Evolutionary conservation across 2,888 invertebrate genomes (phyloP), one percentile per base, ranked within the genome.

Genomic region (Cheiracanthium punctorium): DNA sequence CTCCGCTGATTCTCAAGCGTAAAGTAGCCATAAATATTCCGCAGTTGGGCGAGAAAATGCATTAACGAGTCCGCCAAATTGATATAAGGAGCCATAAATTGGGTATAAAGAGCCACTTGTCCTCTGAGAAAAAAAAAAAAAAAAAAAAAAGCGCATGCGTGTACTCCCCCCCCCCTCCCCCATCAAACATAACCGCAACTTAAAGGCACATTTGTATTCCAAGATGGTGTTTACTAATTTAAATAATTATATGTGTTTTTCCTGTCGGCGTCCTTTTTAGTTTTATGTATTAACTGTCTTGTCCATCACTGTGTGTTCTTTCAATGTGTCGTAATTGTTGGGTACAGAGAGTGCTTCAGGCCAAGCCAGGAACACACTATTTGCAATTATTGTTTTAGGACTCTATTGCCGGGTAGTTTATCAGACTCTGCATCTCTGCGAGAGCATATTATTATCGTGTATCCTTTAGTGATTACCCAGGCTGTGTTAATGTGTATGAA

Each of bases 31-130:
- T 58, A 58, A 58, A 58, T 58, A 58, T 58, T 58, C 58, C 12
- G 58, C 24, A 24, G 58, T 58, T 24, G 58, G 58, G 58, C 58
- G 58, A 58, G 58, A 58, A 58, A 24, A 58, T 58, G 24, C 58
- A 58, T 58, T 58, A 58, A 24, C 58, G 58, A 58, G 58, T 58
- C 58, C 58, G 17, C 58, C 58, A 58, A 58, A 58, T 58, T 58
- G 58, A 58, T 58, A 58, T 58, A 58, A 58, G 58, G 58, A 24
- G 58, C 58, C 5, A 58, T 58, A 58, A 58, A 58, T 58, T 24
- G 58, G 58, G 17, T 17, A 24, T 58, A 58, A 58, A 58, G 58
- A 58, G 58, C 24, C 58, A 24, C 58, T 58, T 58, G 58, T 58
- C 58, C 58, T 58, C 24, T 24, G 24, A 12, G 24, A n/a, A n/a